These are phyloP conservation scores for Silurus asotus DNA, from an alignment of 2,113 vertebrate genomes.

Conservation along the genomic window DNA sequence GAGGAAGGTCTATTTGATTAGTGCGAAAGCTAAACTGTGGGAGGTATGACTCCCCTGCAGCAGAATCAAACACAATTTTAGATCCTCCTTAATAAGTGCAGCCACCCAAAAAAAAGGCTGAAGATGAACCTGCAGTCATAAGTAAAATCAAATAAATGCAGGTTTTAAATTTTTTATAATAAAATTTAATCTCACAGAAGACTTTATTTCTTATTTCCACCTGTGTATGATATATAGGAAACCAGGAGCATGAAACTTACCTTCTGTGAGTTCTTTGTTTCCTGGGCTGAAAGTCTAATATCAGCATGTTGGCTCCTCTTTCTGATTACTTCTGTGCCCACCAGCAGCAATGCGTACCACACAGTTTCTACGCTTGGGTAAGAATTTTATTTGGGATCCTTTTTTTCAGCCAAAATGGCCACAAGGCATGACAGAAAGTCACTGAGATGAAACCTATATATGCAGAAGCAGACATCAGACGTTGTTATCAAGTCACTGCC, in stretches of 20 bases:
- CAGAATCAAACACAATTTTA: conserved; percentile 4
- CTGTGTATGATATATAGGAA: background rate
- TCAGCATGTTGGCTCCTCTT: conserved; percentile 38
- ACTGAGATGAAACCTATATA: conserved; percentile 18
- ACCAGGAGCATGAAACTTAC: background rate
- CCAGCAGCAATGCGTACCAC: conserved; percentile 17
- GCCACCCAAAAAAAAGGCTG: background rate
- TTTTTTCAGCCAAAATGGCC: conserved; percentile 40
- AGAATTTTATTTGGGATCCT: conserved; percentile 41
- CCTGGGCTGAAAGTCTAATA: conserved; percentile 39
- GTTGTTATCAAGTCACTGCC: background rate
- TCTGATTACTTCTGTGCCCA: conserved; percentile 47
- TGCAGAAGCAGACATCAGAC: conserved; percentile 17
- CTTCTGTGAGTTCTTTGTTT: conserved; percentile 21
- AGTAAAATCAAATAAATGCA: conserved; percentile 13
- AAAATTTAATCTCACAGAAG: conserved; percentile 9
- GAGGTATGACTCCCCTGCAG: background rate
- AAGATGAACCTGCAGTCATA: conserved; percentile 1
- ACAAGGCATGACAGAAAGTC: conserved; percentile 13
- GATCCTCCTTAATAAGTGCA: background rate
- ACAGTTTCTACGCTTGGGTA: conserved; percentile 11
- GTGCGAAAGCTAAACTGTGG: background rate
- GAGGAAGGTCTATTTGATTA: conserved; percentile 9
- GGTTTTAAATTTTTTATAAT: conserved; percentile 2
- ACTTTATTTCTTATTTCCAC: background rate